Base-by-base conservation (phyloP, 1,140 invertebrate genomes). In the Cepaea nemoralis region DNA sequence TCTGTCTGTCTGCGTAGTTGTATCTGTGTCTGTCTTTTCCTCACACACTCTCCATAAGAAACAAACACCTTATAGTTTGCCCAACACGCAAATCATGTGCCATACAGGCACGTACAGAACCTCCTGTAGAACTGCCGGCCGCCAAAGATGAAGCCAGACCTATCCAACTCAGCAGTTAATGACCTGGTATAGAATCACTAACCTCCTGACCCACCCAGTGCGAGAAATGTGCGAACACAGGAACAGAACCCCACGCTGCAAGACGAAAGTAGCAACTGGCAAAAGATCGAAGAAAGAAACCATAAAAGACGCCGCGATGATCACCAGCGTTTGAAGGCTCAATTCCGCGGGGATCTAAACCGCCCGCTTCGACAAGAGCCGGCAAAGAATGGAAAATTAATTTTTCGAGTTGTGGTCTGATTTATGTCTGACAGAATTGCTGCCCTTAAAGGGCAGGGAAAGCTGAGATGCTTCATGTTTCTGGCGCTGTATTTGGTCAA, bases 361-460 rank as follows among this genome's bases (percentile, higher is more conserved):
- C 48, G 55, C 33, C 75, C 37, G 33, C 39, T 40, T 66, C 16
- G 75, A 77, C 75, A 77, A 77, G 75, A 77, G 75, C 55, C 75
- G 75, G 75, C 75, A 27, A 77, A 77, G 75, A 77, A 77, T 77
- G 75, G 75, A 77, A 77, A 77, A 77, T 77, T 77, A 77, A 77
- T 77, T 77, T 77, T 77, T 77, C 33, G 75, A 77, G 33, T 63
- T 66, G 75, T 39, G 75, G 75, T 77, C 75, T 77, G 75, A 77
- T 77, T 77, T 77, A 77, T 77, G 75, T 63, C 75, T 63, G 19
- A 37, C 42, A 45, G 37, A 8, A 35, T 33, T 45, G 71, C 40
- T 48, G 19, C 59, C 19, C 42, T 74, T 74, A 12, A 74, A 42
- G 22, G 71, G 39, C 22, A 22, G 24, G 40, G 14, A 31, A 27